These are phyloP conservation scores for Tryphoninae sp. DNA, from an alignment of 2,888 invertebrate genomes.

Conservation along the genomic window DNA sequence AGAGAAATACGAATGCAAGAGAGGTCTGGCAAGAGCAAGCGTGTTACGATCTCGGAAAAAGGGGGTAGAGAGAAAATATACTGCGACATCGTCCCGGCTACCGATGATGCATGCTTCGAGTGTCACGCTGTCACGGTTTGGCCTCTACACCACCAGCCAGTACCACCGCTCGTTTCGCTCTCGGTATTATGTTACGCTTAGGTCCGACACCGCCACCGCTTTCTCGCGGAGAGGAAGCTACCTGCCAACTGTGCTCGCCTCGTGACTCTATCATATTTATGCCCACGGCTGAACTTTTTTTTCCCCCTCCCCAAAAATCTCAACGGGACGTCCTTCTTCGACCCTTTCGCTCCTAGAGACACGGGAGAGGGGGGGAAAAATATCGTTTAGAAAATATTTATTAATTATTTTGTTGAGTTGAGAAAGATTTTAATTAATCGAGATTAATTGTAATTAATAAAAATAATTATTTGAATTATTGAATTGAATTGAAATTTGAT, in stretches of 20 bases:
- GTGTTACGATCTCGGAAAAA: constrained; percentile 53
- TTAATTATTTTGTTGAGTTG: too few species aligned
- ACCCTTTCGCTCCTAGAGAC: background rate
- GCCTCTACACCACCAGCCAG: constrained; percentile 3
- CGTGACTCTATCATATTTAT: constrained; percentile 77
- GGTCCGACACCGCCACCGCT: constrained; percentile 44
- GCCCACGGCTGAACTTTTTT: constrained; percentile 61
- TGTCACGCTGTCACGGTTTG: constrained; percentile 66
- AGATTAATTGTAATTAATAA: too few species aligned
- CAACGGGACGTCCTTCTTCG: constrained; percentile 60
- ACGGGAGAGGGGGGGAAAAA: background rate
- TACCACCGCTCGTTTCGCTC: constrained; percentile 8
- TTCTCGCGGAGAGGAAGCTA: constrained; percentile 43
- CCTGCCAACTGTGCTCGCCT: constrained; percentile 62
- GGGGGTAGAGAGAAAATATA: constrained; percentile 71
- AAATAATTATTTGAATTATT: too few species aligned
- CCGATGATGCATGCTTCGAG: constrained; percentile 76
- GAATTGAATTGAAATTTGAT: too few species aligned
- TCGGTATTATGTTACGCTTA: constrained; percentile 69
- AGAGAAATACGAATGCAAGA: constrained; percentile 15
- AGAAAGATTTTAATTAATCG: too few species aligned
- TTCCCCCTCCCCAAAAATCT: constrained; percentile 66
- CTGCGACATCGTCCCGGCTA: constrained; percentile 76
- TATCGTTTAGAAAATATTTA: background rate
- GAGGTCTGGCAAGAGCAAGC: constrained; percentile 35